phyloP scores from a whole-genome alignment of 2,113 vertebrate species.

The Stictonetta naevosa region DNA sequence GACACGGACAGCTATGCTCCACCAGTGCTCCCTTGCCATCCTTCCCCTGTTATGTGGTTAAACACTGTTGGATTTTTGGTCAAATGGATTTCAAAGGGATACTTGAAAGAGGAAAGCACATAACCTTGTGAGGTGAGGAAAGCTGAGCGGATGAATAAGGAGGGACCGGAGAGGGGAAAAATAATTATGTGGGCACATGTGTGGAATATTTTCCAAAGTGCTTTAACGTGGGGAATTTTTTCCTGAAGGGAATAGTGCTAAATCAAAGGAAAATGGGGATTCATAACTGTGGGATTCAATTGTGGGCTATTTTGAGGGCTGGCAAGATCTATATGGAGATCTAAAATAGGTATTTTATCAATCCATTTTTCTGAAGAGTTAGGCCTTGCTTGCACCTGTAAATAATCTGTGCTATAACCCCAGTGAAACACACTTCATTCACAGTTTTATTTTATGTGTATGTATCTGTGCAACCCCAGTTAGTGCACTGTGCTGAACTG shows the following conservation, averaged over 20 bases:
- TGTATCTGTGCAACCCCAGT: not conserved
- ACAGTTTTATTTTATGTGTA: not conserved
- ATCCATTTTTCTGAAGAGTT: not conserved
- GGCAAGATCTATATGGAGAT: not conserved
- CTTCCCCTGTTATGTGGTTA: not conserved
- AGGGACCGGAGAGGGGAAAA: not conserved
- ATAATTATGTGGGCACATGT: not conserved
- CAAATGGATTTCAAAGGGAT: not conserved
- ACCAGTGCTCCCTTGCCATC: fast-evolving
- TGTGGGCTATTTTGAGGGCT: not conserved
- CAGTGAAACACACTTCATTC: not conserved
- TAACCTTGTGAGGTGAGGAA: not conserved
- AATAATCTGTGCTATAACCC: not conserved
- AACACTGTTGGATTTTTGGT: not conserved
- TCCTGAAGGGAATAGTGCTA: not conserved
- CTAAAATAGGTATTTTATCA: not conserved
- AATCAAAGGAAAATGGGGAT: not conserved
- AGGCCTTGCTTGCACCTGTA: not conserved
- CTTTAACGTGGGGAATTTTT: not conserved
- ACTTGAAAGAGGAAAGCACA: not conserved
- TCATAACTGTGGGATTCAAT: not conserved
- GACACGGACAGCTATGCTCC: not conserved
- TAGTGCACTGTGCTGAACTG: not conserved
- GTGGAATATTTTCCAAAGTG: not conserved
- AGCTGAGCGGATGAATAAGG: not conserved